A percentile compares a stretch with the other conserved stretches of the same genome.
phyloP scores from a whole-genome alignment of 2,113 vertebrate genomes.

The Phylloscopus trochiloides region DNA sequence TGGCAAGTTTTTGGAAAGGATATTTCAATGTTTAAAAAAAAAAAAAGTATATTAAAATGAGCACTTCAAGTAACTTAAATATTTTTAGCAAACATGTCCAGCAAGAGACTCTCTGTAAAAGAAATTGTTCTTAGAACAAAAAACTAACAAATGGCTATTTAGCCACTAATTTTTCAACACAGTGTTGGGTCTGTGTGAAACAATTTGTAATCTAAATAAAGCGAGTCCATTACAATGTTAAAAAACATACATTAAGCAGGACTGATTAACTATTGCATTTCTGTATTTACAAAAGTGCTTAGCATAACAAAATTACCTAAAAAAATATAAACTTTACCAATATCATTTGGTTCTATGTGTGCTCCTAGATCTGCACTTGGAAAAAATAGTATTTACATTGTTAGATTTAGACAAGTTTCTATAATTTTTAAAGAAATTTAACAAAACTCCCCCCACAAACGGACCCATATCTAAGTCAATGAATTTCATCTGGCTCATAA shows the following conservation, averaged over 20 bases:
- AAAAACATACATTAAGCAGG: constrained; percentile 56
- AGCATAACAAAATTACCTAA: constrained; percentile 73
- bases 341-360: constrained; percentile 74
- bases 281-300: constrained; percentile 77
- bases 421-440: constrained; percentile 57
- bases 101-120: constrained; percentile 61
- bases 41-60: constrained; percentile 60
- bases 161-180: constrained; percentile 65
- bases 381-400: constrained; percentile 68
- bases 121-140: constrained; percentile 69
- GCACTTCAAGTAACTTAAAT: constrained; percentile 76
- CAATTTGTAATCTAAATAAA: constrained; percentile 62
- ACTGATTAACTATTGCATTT: constrained; percentile 59
- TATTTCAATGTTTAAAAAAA: constrained; percentile 69
- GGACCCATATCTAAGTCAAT: constrained; percentile 1
- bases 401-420: constrained; percentile 64
- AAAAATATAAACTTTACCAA: constrained; percentile 76
- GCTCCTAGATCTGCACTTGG: constrained; percentile 63
- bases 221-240: constrained; percentile 28
- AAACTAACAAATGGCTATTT: constrained; percentile 66
- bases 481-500: constrained; percentile 31
- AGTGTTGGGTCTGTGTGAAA: constrained; percentile 64
- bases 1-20: constrained; percentile 53
- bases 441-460: constrained; percentile 56
- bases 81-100: constrained; percentile 66